Evolutionary conservation across 2,113 vertebrate genomes (phyloP).

Genomic region (Parus major): DNA sequence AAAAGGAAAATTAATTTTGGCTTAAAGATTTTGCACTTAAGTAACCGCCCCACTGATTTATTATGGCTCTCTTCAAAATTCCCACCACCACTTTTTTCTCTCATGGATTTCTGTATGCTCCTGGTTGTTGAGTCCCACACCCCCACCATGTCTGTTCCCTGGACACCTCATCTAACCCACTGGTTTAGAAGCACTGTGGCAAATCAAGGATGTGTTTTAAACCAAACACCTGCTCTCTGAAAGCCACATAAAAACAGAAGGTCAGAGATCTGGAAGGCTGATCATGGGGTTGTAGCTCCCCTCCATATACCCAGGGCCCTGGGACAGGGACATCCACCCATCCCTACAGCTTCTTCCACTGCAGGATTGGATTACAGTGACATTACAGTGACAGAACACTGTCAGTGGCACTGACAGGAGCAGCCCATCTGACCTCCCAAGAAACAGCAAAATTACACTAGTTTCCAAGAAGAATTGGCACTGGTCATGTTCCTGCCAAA

Average conservation of each 20-base stretch:
- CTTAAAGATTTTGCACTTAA: neutral
- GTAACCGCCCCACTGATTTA: neutral
- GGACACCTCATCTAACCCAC: neutral
- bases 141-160: rapidly evolving
- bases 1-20: neutral
- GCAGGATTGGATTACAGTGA: neutral
- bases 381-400: neutral
- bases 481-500: neutral
- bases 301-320: neutral
- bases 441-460: neutral
- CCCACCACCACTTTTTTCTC: neutral
- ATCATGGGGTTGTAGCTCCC: neutral
- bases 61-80: neutral
- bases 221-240: neutral
- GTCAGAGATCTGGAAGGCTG: neutral
- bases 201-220: neutral
- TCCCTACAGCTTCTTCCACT: no score
- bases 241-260: neutral
- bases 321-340: neutral
- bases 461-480: neutral
- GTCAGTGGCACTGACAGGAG: neutral
- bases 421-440: rapidly evolving
- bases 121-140: neutral
- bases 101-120: neutral
- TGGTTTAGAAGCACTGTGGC: neutral